A percentile compares a stretch with the other conserved stretches of the same genome.
phyloP scores from a whole-genome alignment of 2,797 vertebrate genomes.

The Mus caroli region DNA sequence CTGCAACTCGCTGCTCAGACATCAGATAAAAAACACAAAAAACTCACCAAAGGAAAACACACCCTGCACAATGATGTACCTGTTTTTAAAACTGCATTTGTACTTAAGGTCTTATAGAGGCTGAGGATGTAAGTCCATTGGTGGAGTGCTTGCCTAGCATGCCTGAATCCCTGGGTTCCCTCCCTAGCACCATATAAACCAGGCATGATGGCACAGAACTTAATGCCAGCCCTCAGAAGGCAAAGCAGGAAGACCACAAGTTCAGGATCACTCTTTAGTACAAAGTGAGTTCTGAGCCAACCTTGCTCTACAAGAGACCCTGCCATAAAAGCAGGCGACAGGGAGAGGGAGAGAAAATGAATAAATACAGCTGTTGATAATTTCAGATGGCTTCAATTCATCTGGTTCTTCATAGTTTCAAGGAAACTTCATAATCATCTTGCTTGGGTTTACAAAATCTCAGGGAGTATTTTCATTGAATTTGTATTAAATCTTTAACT shows the following conservation, averaged over 20 bases:
- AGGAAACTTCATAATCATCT: too few species aligned
- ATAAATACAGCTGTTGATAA: too few species aligned
- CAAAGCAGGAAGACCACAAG: neutral
- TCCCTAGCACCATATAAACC: neutral
- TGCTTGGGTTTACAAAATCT: too few species aligned
- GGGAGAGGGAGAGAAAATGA: too few species aligned
- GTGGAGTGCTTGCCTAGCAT: neutral
- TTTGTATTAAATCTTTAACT: too few species aligned
- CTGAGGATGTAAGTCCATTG: neutral
- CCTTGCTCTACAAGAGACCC: neutral
- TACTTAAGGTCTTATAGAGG: neutral
- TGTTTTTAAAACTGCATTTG: neutral
- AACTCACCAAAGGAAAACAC: neutral
- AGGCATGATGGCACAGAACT: neutral
- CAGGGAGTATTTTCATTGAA: too few species aligned
- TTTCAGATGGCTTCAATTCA: too few species aligned
- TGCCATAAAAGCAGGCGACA: fast-evolving
- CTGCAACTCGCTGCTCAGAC: neutral
- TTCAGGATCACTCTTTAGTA: neutral
- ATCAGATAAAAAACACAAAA: neutral
- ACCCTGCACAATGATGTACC: neutral
- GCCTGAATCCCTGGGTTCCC: neutral
- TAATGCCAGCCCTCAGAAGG: too few species aligned
- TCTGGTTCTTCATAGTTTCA: too few species aligned
- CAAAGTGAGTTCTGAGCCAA: neutral